phyloP scores from a whole-genome alignment of 1,140 invertebrate genomes.

The Melitaea cinxia region DNA sequence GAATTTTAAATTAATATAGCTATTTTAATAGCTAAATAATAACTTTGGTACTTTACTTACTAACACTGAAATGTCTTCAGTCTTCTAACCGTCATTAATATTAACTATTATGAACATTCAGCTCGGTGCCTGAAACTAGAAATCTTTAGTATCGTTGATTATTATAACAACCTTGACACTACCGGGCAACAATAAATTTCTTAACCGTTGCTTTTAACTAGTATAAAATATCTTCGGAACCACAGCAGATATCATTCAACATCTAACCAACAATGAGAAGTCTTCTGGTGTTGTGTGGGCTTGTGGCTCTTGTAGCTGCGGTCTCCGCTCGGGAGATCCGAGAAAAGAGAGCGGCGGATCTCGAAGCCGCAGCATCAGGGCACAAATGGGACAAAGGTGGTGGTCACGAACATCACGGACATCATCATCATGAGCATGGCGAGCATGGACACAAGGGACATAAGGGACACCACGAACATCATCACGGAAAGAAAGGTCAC shows the following conservation, averaged over 20 bases:
- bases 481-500: conserved; percentile 86
- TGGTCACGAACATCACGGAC: conserved; percentile 79
- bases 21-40: too few relatives aligned
- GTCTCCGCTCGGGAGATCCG: conserved; percentile 57
- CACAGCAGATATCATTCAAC: conserved; percentile 65
- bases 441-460: conserved; percentile 84
- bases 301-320: conserved; percentile 58
- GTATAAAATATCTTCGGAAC: conserved; percentile 69
- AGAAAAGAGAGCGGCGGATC: conserved; percentile 78
- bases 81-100: too few relatives aligned
- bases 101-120: neutral
- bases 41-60: too few relatives aligned
- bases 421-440: conserved; percentile 82
- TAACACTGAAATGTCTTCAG: too few relatives aligned
- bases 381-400: conserved; percentile 79
- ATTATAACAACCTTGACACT: conserved; percentile 56
- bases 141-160: conserved; percentile 42
- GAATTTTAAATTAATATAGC: too few relatives aligned
- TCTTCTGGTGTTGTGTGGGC: conserved; percentile 61
- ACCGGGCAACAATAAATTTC: conserved; percentile 49
- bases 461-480: conserved; percentile 82
- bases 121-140: conserved; percentile 43
- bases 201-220: conserved; percentile 50
- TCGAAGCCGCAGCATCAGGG: conserved; percentile 79
- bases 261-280: conserved; percentile 61